Base-by-base conservation (phyloP, 2,113 vertebrate genomes). In the Ahaetulla prasina region DNA sequence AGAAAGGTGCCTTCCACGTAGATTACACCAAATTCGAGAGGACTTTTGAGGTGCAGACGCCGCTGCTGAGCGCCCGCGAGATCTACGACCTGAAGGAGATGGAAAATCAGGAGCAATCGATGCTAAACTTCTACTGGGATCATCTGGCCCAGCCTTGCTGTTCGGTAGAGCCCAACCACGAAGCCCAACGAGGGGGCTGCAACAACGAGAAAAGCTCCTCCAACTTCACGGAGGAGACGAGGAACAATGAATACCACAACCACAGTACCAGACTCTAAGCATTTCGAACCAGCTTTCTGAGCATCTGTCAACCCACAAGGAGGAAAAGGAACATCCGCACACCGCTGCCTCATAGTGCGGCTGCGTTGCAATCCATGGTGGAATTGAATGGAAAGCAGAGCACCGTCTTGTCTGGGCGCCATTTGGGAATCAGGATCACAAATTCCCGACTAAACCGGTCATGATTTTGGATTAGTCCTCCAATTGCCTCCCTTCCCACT, bases 1-100 rank as follows among this genome's bases (percentile, higher is more conserved):
- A 98, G 94, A 98, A 98, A 74, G 98, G 97, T 0, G 98, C 97
- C 1, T 98, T 98, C 95, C 97, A 87, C 0, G 98, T 98, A 88
- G 98, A 98, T 96, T 98, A 97, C 94, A 97, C 96, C 90, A 97
- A 97, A 20, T 98, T 98, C 52, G 96, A 98, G 91, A 98, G 98
- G 96, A 98, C 97, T 50, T 98, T 98, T 8, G 97, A 98, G 91
- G 97, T 98, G 53, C 97, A 98, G 95, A 98, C 97, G 0, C 97
- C 98, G 0, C 91, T 25, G 0, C 95, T 95, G 30, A 98, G 98
- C 3, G 97, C 98, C 25, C 98, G 97, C 93, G 97, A 98, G 89
- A 97, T 97, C 92, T 93, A 97, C 0, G 95, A 96, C 74, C 60
- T 93, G 87, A 89, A 57, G 95, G 96, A 96, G 93, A 92, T 90